Evolutionary conservation across 2,113 vertebrate genomes (phyloP).

Genomic region (Callithrix jacchus): DNA sequence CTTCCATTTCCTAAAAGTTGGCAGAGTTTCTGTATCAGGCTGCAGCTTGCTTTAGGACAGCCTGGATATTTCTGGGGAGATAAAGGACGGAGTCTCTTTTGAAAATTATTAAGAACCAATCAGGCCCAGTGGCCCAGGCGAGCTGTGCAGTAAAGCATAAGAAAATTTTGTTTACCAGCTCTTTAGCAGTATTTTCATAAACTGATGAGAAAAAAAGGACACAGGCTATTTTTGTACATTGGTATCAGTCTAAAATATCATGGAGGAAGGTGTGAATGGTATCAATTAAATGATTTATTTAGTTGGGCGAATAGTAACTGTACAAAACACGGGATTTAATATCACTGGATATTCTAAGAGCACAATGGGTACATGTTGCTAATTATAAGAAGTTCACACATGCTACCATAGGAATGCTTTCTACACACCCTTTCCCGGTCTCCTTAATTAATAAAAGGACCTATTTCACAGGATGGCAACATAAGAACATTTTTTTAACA

Average conservation of each 20-base stretch:
- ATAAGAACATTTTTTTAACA: background rate
- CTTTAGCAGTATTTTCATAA: slow-evolving; percentile 35
- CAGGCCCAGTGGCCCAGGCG: background rate
- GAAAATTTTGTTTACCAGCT: slow-evolving; percentile 47
- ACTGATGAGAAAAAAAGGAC: slow-evolving; percentile 2
- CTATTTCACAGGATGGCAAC: background rate
- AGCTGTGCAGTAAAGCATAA: slow-evolving; percentile 49
- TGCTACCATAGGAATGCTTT: background rate
- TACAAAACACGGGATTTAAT: background rate
- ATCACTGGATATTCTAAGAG: background rate
- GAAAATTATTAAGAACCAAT: slow-evolving; percentile 66
- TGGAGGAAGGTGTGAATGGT: background rate
- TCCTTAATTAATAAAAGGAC: slow-evolving; percentile 24
- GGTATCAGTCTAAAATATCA: background rate
- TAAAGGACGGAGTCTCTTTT: slow-evolving; percentile 1
- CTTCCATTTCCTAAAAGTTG: slow-evolving; percentile 28
- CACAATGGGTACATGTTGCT: background rate
- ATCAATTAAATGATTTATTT: background rate
- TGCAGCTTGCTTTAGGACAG: slow-evolving; percentile 29
- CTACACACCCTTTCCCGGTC: background rate
- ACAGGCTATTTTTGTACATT: slow-evolving; percentile 34
- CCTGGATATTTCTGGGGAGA: background rate
- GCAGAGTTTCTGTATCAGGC: background rate
- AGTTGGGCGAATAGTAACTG: background rate
- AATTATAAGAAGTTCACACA: background rate